Evolutionary conservation across 2,888 invertebrate species (phyloP), one percentile per base, ranked within the genome.

Genomic region (Drosophila austrosaltans): DNA sequence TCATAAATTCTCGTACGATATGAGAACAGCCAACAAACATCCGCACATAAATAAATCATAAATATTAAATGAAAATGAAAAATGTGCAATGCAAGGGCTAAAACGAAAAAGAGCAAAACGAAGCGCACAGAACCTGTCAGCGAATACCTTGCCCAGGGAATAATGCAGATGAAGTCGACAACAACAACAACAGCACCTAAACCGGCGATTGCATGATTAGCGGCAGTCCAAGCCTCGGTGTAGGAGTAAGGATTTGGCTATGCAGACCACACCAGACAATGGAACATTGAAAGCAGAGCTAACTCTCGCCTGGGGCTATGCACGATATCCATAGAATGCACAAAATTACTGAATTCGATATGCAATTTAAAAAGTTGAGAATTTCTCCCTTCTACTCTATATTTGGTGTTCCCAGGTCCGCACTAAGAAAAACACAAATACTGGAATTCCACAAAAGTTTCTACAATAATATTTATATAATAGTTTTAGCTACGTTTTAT

Each of bases 41-140:
- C 83, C 83, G 84, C 87, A 85, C 89, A 87, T 75, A 89, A 89
- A 85, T 85, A 85, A 87, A 85, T 87, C 84, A 85, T 89, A 89
- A 89, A 85, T 85, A 89, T 89, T 87, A 89, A 84, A 84, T 89
- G 84, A 84, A 88, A 83, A 83, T 81, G 82, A 87, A 87, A 84
- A 82, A 65, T 65, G 76, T 79, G 65, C 72, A 75, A 59, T 53
- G 36, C 62, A 25, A 42, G 66, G 42, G 16, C 16, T 25, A 48
- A 25, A 8, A 2, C 36, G 1, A 25, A 25, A 48, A 48, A 48
- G 16, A 25, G 36, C 20, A 44, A 16, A 42, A 16, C 10, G 25
- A 48, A 25, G 48, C 48, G 48, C 48, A 48, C 12, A 48, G 25
- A 48, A 48, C 48, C 48, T 48, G 48, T 48, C 48, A 48, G 48